A percentile compares a stretch with the other conserved stretches of the same genome.
Evolutionary conservation across 37 sponge, comb jelly and placozoan species (phyloP).

Genomic region (Aplysina aerophoba): DNA sequence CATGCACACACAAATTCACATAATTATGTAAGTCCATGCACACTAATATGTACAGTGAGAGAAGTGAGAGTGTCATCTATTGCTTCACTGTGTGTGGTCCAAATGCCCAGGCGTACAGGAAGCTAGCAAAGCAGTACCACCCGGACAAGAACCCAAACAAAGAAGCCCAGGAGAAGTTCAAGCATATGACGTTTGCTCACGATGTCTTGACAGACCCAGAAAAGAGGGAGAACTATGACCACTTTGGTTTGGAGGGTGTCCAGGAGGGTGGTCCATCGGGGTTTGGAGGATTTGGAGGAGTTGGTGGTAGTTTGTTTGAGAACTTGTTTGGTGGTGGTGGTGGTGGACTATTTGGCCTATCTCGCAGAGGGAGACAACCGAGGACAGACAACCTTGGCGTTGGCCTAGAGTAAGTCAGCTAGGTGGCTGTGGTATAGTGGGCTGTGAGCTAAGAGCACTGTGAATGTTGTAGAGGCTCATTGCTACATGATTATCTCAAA

Average conservation of each 20-base stretch:
- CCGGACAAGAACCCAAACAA: conserved; percentile 72
- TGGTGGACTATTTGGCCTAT: conserved; percentile 34
- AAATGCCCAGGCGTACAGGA: conserved; percentile 59
- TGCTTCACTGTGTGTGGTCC: neutral
- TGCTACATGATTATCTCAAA: too few species aligned
- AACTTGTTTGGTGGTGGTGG: conserved; percentile 62
- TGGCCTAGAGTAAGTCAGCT: conserved; percentile 73
- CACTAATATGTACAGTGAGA: too few species aligned
- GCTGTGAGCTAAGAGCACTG: neutral
- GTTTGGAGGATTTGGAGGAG: conserved; percentile 25
- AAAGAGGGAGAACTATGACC: conserved; percentile 79
- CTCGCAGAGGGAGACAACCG: conserved; percentile 50
- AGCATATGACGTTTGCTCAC: conserved; percentile 76
- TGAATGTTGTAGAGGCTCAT: too few species aligned
- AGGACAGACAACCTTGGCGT: conserved; percentile 69
- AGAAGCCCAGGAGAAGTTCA: conserved; percentile 73
- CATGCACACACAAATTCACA: too few species aligned
- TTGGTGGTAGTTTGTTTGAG: conserved; percentile 20
- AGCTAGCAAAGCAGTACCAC: conserved; percentile 76
- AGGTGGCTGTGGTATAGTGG: neutral
- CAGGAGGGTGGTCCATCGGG: conserved; percentile 55
- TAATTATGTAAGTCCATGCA: too few species aligned
- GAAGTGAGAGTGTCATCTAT: neutral
- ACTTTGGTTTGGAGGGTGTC: conserved; percentile 66
- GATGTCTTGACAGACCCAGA: conserved; percentile 75